Percentiles rank a stretch among this genome's conserved stretches.
phyloP scores from a whole-genome alignment of 1,140 invertebrate species.

The Drosophila nebulosa region DNA sequence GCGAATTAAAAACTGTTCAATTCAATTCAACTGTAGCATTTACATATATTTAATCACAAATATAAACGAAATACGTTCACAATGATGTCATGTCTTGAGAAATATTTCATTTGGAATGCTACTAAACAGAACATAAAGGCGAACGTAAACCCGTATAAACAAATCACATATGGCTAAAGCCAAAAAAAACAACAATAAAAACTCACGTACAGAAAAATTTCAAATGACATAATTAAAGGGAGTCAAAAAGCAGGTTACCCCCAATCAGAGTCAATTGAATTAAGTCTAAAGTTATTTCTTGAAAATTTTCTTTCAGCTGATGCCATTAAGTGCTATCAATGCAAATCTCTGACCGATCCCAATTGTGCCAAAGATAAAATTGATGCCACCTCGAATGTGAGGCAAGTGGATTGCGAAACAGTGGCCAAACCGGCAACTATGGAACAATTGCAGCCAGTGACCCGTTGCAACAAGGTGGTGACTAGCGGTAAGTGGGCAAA shows the following conservation, averaged over 20 bases:
- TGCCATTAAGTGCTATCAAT: constrained; percentile 75
- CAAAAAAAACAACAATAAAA: constrained; percentile 12
- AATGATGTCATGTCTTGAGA: not conserved
- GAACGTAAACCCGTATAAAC: not conserved
- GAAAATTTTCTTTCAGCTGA: constrained; percentile 31
- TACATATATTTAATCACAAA: not conserved
- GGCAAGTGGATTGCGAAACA: constrained; percentile 61
- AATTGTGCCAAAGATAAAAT: constrained; percentile 66
- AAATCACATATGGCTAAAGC: not conserved
- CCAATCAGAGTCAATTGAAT: not conserved
- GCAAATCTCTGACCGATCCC: constrained; percentile 71
- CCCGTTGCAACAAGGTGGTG: constrained; percentile 74
- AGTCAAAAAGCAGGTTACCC: constrained; percentile 55
- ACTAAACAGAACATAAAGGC: not conserved
- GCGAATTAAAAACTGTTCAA: too few species aligned
- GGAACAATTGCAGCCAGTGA: constrained; percentile 66
- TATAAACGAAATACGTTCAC: not conserved
- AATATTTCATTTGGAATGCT: not conserved
- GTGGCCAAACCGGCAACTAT: constrained; percentile 55
- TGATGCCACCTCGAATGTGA: constrained; percentile 55
- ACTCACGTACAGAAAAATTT: constrained; percentile 45
- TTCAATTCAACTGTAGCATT: not conserved
- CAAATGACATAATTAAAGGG: too few species aligned
- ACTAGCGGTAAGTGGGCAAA: constrained; percentile 65
- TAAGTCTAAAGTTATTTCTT: not conserved